Percentiles rank a stretch among this genome's conserved stretches.
Conservation (phyloP, 2,888 invertebrate species). For the Acleris sparsana region DNA sequence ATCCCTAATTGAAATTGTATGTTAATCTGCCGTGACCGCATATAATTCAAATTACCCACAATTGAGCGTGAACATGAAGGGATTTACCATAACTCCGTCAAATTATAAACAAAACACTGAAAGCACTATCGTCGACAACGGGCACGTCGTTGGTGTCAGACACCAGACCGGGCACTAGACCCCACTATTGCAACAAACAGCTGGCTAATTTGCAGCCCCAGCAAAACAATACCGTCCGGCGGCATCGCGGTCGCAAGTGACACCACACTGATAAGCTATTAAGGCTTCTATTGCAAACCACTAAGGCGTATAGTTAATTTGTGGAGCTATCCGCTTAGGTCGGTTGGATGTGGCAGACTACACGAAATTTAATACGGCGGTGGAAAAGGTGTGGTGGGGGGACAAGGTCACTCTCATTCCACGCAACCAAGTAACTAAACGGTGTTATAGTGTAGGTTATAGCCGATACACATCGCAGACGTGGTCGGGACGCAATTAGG, state of each 20-base stretch:
- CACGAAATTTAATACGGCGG: constrained; percentile 72
- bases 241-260: constrained; percentile 47
- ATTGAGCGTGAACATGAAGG: constrained; percentile 27
- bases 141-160: constrained; percentile 62
- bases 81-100: constrained; percentile 21
- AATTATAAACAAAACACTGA: constrained; percentile 2
- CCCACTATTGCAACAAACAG: constrained; percentile 64
- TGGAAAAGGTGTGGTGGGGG: constrained; percentile 50
- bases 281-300: constrained; percentile 51
- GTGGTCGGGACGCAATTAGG: constrained; percentile 62
- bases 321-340: constrained; percentile 64
- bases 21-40: constrained; percentile 30
- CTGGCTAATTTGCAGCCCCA: constrained; percentile 76
- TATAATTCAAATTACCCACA: constrained; percentile 17
- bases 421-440: constrained; percentile 64
- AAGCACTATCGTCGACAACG: constrained; percentile 1
- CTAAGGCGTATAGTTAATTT: constrained; percentile 55
- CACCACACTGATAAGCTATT: constrained; percentile 50
- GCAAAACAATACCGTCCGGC: constrained; percentile 66
- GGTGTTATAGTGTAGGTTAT: constrained; percentile 38
- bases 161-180: constrained; percentile 67
- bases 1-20: constrained; percentile 19
- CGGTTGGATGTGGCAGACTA: constrained; percentile 71
- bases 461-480: constrained; percentile 67
- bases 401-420: constrained; percentile 79